Percentiles rank a stretch among this genome's conserved stretches.
phyloP scores from a whole-genome alignment of 2,888 invertebrate genomes.

The Digitonthophagus gazella region DNA sequence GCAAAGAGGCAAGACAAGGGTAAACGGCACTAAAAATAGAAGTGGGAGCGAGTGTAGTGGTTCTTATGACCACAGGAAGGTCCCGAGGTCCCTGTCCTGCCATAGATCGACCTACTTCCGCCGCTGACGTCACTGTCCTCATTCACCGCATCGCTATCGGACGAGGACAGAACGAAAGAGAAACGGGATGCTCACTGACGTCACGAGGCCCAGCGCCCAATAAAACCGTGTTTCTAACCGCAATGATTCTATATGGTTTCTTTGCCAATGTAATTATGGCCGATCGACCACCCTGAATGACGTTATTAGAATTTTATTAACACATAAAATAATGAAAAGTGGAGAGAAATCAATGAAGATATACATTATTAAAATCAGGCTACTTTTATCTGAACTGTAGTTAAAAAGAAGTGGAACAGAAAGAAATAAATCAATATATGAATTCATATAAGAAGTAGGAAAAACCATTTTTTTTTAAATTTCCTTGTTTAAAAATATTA shows the following conservation, averaged over 20 bases:
- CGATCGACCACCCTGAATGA: too few relatives aligned
- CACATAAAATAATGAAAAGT: too few relatives aligned
- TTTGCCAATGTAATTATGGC: background rate
- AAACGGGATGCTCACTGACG: slow-evolving; percentile 3
- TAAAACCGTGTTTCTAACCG: background rate
- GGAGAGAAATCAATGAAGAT: too few relatives aligned
- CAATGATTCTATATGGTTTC: background rate
- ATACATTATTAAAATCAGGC: too few relatives aligned
- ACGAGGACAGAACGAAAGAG: slow-evolving; percentile 1
- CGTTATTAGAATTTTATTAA: too few relatives aligned
- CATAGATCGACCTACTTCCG: slow-evolving; percentile 35
- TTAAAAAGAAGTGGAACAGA: too few relatives aligned
- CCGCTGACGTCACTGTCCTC: slow-evolving; percentile 33
- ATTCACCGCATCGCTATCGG: slow-evolving; percentile 25
- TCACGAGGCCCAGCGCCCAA: background rate
- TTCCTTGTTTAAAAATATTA: too few relatives aligned
- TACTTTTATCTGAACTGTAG: too few relatives aligned
- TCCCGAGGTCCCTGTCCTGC: slow-evolving; percentile 35
- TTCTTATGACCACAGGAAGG: slow-evolving; percentile 27
- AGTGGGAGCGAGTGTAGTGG: background rate
- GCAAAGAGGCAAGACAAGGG: slow-evolving; percentile 21
- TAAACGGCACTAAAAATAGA: slow-evolving; percentile 25
- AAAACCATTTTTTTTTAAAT: too few relatives aligned
- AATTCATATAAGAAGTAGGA: too few relatives aligned
- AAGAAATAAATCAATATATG: too few relatives aligned